These are phyloP conservation scores for Hoplias malabaricus DNA, from an alignment of 2,113 vertebrate genomes.

Conservation along the genomic window DNA sequence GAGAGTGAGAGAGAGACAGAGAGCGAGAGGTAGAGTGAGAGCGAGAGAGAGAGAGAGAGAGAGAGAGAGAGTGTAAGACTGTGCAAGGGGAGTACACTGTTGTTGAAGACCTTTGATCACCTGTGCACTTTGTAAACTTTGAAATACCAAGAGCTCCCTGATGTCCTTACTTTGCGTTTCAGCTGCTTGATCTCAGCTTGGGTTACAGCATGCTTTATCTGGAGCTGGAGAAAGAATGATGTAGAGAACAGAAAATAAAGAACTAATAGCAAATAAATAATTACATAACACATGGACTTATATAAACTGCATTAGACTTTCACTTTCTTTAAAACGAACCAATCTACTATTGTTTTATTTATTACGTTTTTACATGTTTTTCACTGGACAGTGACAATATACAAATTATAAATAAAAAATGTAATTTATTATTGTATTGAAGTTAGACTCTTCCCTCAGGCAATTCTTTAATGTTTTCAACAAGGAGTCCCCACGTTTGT, in stretches of 20 bases:
- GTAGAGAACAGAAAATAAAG: neutral
- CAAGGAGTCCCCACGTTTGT: too few species aligned
- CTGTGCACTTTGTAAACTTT: neutral
- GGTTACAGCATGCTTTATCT: constrained; percentile 95
- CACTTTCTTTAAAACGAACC: too few species aligned
- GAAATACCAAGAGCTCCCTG: neutral
- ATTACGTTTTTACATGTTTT: too few species aligned
- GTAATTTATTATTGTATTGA: too few species aligned
- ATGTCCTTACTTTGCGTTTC: constrained; percentile 90
- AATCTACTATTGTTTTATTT: too few species aligned
- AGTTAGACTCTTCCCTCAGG: too few species aligned
- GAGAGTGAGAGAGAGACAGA: neutral
- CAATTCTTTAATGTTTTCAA: too few species aligned
- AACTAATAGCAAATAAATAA: neutral
- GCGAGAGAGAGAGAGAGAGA: constrained; percentile 11
- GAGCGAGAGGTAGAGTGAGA: too few species aligned
- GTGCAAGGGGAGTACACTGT: neutral
- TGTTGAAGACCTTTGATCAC: neutral
- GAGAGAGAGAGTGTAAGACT: neutral
- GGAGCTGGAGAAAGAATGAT: constrained; percentile 74
- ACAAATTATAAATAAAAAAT: too few species aligned
- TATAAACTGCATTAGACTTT: neutral
- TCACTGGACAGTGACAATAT: too few species aligned
- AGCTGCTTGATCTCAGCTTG: constrained; percentile 96
- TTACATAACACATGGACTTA: neutral